phyloP scores from a whole-genome alignment of 2,888 invertebrate genomes.

The Cantharis flavilabris region DNA sequence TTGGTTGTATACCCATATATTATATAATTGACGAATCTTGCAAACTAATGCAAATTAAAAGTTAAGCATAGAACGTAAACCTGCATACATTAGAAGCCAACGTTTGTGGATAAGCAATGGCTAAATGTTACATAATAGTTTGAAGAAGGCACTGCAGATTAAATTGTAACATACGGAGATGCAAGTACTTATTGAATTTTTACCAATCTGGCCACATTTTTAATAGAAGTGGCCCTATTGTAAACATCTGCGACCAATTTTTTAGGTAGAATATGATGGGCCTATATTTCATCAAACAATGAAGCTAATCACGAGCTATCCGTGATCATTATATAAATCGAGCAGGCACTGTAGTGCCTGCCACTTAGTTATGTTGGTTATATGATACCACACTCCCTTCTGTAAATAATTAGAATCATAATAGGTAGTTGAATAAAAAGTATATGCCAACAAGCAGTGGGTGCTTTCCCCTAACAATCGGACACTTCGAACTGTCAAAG shows the following conservation, averaged over 20 bases:
- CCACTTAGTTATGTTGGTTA: slow-evolving; percentile 57
- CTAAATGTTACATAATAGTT: not conserved
- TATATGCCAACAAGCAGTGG: slow-evolving; percentile 52
- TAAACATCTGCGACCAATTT: slow-evolving; percentile 55
- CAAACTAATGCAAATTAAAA: not conserved
- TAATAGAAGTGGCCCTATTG: slow-evolving; percentile 40
- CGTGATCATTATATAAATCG: slow-evolving; percentile 45
- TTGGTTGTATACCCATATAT: slow-evolving; percentile 2
- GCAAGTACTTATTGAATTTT: slow-evolving; percentile 36
- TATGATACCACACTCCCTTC: slow-evolving; percentile 48
- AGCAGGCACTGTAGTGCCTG: slow-evolving; percentile 43
- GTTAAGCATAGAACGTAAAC: not conserved
- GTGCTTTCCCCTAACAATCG: slow-evolving; percentile 45
- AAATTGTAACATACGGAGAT: slow-evolving; percentile 32
- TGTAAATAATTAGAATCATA: slow-evolving; percentile 58
- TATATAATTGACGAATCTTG: slow-evolving; percentile 13
- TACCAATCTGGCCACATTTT: slow-evolving; percentile 55
- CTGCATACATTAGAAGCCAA: not conserved
- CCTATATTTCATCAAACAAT: slow-evolving; percentile 50
- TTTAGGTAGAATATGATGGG: slow-evolving; percentile 46
- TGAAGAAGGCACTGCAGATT: not conserved
- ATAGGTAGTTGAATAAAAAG: slow-evolving; percentile 57
- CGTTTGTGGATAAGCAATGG: not conserved
- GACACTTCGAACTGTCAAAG: slow-evolving; percentile 53
- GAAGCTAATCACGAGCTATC: slow-evolving; percentile 41